Percentiles rank a stretch among this genome's conserved stretches.
Evolutionary conservation across 2,888 invertebrate genomes (phyloP).

Genomic region (Drosophila parthenogenetica): DNA sequence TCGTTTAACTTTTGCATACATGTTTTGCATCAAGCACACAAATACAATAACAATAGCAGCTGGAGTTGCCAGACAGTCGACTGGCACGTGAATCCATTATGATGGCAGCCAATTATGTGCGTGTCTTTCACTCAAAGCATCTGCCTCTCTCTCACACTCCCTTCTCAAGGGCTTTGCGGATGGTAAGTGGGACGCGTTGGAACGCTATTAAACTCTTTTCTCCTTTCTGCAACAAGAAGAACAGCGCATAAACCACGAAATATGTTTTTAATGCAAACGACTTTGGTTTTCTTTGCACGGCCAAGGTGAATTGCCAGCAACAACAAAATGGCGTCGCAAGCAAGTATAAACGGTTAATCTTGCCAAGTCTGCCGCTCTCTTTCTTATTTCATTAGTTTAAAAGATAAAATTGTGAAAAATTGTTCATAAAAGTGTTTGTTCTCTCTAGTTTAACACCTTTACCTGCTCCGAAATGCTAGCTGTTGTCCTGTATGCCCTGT

Average conservation of each 20-base stretch:
- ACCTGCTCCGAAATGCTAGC: too few species aligned
- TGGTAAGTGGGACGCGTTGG: slow-evolving; percentile 1
- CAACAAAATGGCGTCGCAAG: slow-evolving; percentile 8
- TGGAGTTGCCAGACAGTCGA: slow-evolving; percentile 48
- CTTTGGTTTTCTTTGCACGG: slow-evolving; percentile 63
- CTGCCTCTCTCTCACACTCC: slow-evolving; percentile 3
- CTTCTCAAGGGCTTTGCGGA: not conserved
- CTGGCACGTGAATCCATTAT: slow-evolving; percentile 75
- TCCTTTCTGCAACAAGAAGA: slow-evolving; percentile 22
- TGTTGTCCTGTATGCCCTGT: not conserved
- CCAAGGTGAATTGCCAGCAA: slow-evolving; percentile 67
- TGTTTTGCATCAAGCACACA: slow-evolving; percentile 32
- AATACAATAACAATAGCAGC: slow-evolving; percentile 21
- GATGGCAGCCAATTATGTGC: slow-evolving; percentile 79
- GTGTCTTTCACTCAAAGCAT: slow-evolving; percentile 60
- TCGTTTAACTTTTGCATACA: slow-evolving; percentile 59
- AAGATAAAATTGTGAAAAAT: too few species aligned
- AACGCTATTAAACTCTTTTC: slow-evolving; percentile 35
- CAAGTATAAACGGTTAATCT: not conserved
- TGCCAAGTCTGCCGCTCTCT: too few species aligned
- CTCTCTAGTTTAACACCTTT: too few species aligned
- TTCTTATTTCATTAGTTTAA: too few species aligned
- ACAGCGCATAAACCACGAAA: slow-evolving; percentile 62
- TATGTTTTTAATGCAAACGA: slow-evolving; percentile 76
- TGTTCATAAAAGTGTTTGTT: too few species aligned